phyloP scores from a whole-genome alignment of 2,888 invertebrate species.

The Galerucella calmariensis region DNA sequence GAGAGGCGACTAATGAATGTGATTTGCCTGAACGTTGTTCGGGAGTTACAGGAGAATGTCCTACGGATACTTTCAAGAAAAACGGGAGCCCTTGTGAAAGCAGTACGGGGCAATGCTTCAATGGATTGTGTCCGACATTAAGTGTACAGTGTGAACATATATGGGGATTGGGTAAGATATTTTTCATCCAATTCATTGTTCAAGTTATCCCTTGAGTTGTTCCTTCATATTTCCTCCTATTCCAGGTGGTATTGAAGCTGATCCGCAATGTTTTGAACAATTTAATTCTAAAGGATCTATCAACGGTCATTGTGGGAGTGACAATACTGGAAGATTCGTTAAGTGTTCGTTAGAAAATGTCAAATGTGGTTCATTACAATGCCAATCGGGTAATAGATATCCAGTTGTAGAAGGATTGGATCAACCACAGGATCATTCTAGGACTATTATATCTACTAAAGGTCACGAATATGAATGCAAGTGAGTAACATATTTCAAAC shows the following conservation, averaged over 20 bases:
- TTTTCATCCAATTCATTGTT: not conserved
- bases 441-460: constrained; percentile 89
- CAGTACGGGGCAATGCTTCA: constrained; percentile 86
- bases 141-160: constrained; percentile 89
- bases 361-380: constrained; percentile 94
- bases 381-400: constrained; percentile 86
- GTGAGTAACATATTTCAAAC: constrained; percentile 70
- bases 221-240: not conserved
- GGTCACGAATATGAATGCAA: constrained; percentile 96
- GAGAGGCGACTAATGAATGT: constrained; percentile 90
- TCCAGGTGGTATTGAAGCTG: constrained; percentile 78
- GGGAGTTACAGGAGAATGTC: constrained; percentile 90
- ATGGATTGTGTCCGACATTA: constrained; percentile 90
- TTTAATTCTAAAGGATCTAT: constrained; percentile 96
- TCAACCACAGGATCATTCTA: constrained; percentile 80
- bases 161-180: constrained; percentile 81
- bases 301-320: constrained; percentile 95
- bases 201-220: not conserved
- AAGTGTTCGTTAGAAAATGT: constrained; percentile 87
- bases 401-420: constrained; percentile 85
- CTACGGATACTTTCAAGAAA: constrained; percentile 88
- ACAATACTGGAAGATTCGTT: constrained; percentile 75
- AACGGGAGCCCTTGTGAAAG: constrained; percentile 88
- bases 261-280: constrained; percentile 90
- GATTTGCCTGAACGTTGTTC: constrained; percentile 96